Evolutionary conservation across 2,888 invertebrate genomes (phyloP).

Genomic region (Boloria selene): DNA sequence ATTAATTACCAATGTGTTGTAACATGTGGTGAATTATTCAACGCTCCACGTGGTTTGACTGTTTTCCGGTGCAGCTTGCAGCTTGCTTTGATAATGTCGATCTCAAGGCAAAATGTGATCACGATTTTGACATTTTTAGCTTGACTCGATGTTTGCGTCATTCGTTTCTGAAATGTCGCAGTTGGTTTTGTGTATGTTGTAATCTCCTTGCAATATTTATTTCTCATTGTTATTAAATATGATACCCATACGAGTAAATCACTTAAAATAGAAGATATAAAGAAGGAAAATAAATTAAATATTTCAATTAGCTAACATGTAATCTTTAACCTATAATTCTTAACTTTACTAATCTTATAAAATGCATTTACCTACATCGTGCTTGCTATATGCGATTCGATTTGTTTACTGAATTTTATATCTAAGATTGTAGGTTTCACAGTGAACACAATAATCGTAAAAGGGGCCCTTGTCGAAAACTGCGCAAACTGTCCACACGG

Average conservation of each 20-base stretch:
- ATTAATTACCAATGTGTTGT: constrained; percentile 65
- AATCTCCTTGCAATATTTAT: constrained; percentile 38
- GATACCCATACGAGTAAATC: no score
- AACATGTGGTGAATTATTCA: constrained; percentile 76
- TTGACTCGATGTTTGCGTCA: constrained; percentile 61
- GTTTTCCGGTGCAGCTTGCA: constrained; percentile 64
- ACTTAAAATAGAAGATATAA: no score
- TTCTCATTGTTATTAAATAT: no score
- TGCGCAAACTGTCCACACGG: constrained; percentile 74
- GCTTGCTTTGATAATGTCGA: constrained; percentile 43
- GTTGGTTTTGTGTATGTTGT: constrained; percentile 56
- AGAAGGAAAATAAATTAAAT: no score
- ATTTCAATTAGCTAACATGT: no score
- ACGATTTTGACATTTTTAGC: constrained; percentile 79
- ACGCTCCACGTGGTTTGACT: constrained; percentile 58
- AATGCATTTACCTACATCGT: no score
- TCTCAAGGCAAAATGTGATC: constrained; percentile 62
- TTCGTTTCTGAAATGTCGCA: constrained; percentile 61
- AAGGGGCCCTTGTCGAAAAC: constrained; percentile 71
- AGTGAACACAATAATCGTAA: constrained; percentile 78
- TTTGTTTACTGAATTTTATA: constrained; percentile 9
- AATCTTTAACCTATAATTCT: no score
- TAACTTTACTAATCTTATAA: no score
- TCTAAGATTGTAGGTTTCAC: constrained; percentile 44
- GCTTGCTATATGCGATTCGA: background rate